These are phyloP conservation scores for Peromyscus maniculatus DNA, from an alignment of 2,113 vertebrate genomes.

Conservation along the genomic window DNA sequence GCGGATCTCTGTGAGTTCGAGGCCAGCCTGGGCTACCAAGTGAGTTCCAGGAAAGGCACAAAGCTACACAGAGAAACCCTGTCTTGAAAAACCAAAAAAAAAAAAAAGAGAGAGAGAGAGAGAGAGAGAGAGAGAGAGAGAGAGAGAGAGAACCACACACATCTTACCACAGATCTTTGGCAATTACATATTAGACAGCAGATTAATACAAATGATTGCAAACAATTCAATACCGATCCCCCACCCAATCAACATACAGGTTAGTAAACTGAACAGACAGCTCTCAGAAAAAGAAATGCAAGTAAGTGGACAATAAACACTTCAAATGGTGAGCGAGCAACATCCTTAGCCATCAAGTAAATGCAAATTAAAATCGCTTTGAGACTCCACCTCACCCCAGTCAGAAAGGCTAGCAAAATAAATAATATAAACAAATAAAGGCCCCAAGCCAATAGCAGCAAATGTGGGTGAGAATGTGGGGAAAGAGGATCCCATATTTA, in stretches of 20 bases:
- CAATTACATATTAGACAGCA: not conserved
- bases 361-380: not conserved
- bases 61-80: too few species aligned
- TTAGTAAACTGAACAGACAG: not conserved
- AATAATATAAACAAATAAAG: not conserved
- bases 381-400: not conserved
- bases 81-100: too few species aligned
- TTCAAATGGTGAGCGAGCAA: too few species aligned
- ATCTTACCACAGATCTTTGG: not conserved
- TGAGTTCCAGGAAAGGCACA: too few species aligned
- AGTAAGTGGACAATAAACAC: not conserved
- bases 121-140: too few species aligned
- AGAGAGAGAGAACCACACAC: not conserved
- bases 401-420: not conserved
- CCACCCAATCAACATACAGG: not conserved
- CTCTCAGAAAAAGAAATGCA: not conserved
- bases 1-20: too few species aligned
- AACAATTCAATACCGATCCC: not conserved
- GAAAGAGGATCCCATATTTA: not conserved
- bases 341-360: not conserved
- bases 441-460: not conserved
- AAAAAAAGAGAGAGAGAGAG: too few species aligned
- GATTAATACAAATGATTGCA: not conserved
- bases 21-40: too few species aligned
- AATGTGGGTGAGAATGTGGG: not conserved